These are phyloP conservation scores for Lutjanus argentimaculatus DNA, from an alignment of 2,797 vertebrate genomes.

Conservation along the genomic window DNA sequence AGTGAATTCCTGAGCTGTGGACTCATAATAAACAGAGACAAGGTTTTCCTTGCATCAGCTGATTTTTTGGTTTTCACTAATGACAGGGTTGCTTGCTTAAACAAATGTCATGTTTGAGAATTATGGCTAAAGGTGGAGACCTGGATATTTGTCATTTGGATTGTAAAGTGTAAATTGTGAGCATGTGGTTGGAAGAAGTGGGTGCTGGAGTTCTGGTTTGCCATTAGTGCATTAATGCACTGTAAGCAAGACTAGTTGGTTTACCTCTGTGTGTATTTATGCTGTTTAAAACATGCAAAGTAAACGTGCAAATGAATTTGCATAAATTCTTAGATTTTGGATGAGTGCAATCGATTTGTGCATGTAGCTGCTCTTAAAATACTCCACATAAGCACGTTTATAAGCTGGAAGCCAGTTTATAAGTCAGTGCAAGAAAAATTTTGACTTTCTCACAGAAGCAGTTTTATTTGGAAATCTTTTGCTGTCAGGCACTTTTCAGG, in stretches of 20 bases:
- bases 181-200: not conserved
- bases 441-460: not conserved
- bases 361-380: not conserved
- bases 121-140: no score
- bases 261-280: not conserved
- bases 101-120: constrained; percentile 1
- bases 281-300: not conserved
- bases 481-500: constrained; percentile 5
- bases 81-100: not conserved
- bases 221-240: not conserved
- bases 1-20: not conserved
- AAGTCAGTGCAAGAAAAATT: not conserved
- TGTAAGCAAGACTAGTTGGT: not conserved
- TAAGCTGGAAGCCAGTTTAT: not conserved
- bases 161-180: not conserved
- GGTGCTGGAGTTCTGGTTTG: not conserved
- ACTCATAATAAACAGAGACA: not conserved
- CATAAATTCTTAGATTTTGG: not conserved
- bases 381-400: not conserved
- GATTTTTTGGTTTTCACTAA: not conserved
- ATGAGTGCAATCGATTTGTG: not conserved
- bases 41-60: not conserved
- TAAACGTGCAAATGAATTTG: not conserved
- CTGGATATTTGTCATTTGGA: not conserved
- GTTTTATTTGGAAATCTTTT: constrained; percentile 1